phyloP scores from a whole-genome alignment of 2,113 vertebrate species.

The Perca schrenkii region DNA sequence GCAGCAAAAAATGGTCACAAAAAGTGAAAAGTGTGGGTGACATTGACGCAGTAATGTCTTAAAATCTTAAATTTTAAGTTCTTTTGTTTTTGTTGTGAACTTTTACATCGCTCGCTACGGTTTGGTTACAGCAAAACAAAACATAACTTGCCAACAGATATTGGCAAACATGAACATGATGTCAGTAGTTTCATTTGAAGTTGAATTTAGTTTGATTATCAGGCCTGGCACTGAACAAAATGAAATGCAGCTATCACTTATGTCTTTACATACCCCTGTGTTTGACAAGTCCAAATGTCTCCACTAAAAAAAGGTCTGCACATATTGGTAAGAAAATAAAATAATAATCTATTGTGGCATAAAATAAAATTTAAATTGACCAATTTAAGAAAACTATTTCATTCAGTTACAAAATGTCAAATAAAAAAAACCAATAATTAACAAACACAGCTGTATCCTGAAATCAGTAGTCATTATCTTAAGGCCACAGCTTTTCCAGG shows the following conservation, averaged over 20 bases:
- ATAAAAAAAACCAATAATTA: neutral
- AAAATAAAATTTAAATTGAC: neutral
- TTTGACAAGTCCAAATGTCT: neutral
- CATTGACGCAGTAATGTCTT: neutral
- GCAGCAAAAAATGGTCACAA: neutral
- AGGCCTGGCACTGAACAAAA: neutral
- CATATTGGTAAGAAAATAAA: neutral
- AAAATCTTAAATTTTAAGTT: too few species aligned
- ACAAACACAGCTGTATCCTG: conserved; percentile 28
- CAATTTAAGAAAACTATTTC: neutral
- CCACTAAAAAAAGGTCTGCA: neutral
- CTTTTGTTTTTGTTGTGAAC: too few species aligned
- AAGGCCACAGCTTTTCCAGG: conserved; percentile 35
- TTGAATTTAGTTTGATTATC: neutral
- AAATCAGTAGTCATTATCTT: conserved; percentile 4
- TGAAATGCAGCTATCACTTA: neutral
- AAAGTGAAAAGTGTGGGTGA: neutral
- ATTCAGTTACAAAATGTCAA: neutral
- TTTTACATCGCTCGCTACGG: neutral
- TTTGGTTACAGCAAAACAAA: neutral
- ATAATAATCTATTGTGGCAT: neutral
- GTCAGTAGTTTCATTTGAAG: neutral
- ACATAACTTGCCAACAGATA: neutral
- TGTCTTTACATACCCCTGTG: neutral
- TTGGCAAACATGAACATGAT: neutral